Evolutionary conservation across 2,113 vertebrate genomes (phyloP).

Genomic region (Acrocephalus arundinaceus): DNA sequence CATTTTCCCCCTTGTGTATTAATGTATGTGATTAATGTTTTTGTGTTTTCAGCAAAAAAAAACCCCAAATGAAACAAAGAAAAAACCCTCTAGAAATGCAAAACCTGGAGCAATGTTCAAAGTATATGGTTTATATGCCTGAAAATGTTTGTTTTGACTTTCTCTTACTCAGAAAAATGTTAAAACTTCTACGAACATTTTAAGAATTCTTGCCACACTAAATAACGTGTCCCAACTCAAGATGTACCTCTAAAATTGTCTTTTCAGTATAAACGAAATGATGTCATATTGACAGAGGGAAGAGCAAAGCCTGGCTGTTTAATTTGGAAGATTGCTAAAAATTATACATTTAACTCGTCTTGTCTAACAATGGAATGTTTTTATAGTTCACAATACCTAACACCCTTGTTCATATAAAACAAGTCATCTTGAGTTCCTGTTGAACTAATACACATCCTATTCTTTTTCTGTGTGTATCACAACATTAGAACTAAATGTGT

Average conservation of each 20-base stretch:
- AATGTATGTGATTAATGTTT: neutral
- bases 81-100: neutral
- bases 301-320: constrained; percentile 67
- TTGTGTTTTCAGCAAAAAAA: neutral
- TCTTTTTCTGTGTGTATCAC: neutral
- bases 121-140: neutral
- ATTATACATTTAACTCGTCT: constrained; percentile 61
- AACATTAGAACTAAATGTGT: neutral
- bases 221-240: constrained; percentile 1
- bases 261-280: constrained; percentile 66
- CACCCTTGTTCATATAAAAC: constrained; percentile 30
- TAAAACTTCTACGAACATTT: constrained; percentile 47
- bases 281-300: constrained; percentile 61
- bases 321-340: constrained; percentile 68
- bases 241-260: neutral
- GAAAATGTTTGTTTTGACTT: constrained; percentile 52
- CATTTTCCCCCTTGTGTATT: neutral
- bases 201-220: neutral
- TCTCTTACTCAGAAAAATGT: constrained; percentile 1
- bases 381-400: constrained; percentile 65
- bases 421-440: neutral
- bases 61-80: neutral
- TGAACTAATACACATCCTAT: neutral
- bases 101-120: neutral
- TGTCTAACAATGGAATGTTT: constrained; percentile 45